Percentiles rank a stretch among this genome's conserved stretches.
Evolutionary conservation across 1,140 invertebrate species (phyloP).

Genomic region (Luehdorfia chinensis): DNA sequence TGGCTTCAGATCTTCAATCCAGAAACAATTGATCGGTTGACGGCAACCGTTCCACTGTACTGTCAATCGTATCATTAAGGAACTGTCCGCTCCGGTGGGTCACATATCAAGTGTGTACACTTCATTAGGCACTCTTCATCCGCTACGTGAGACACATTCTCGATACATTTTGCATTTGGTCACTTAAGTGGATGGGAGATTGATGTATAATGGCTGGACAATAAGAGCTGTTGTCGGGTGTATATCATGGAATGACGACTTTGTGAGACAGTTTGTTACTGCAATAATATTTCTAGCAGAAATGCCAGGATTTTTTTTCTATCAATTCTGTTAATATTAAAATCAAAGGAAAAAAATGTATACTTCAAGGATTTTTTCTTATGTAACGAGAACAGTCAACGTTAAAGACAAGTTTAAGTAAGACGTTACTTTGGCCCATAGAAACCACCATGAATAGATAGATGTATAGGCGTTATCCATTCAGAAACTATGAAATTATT

Average conservation of each 20-base stretch:
- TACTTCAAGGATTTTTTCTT: no score
- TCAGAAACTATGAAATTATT: no score
- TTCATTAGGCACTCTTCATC: slow-evolving; percentile 47
- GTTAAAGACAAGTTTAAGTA: no score
- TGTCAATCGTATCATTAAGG: slow-evolving; percentile 57
- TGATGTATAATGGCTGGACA: slow-evolving; percentile 39
- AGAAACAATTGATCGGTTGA: slow-evolving; percentile 50
- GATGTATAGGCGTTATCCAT: no score
- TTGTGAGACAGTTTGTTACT: neutral
- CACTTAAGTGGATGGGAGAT: slow-evolving; percentile 37
- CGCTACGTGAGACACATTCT: slow-evolving; percentile 49
- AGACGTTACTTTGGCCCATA: no score
- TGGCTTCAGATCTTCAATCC: slow-evolving; percentile 34
- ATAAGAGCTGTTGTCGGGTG: slow-evolving; percentile 20
- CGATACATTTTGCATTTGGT: slow-evolving; percentile 33
- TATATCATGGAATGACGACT: neutral
- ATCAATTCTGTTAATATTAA: no score
- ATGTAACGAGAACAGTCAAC: no score
- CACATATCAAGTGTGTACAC: slow-evolving; percentile 43
- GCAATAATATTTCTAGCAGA: no score
- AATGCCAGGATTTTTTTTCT: neutral
- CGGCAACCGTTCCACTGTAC: slow-evolving; percentile 43
- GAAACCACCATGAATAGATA: no score
- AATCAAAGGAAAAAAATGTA: no score
- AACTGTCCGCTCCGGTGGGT: slow-evolving; percentile 31